Conservation (phyloP, 1,140 invertebrate species). For the Camponotus pennsylvanicus region DNA sequence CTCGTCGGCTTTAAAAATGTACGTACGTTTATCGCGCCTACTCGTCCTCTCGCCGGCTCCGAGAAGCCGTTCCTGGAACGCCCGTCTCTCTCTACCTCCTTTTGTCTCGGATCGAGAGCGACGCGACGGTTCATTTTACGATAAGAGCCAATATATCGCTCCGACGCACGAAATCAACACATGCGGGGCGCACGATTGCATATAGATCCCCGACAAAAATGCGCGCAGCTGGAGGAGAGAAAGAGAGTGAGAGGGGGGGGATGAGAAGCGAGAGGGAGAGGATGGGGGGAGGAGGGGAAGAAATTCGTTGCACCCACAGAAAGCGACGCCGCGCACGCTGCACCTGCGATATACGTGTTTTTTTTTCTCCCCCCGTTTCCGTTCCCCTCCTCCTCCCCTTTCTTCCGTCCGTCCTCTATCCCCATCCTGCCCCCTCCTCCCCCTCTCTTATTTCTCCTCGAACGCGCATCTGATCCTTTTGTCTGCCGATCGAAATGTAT, state of each 20-base stretch:
- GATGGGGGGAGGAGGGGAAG: not conserved
- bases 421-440: not conserved
- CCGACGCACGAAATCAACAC: slow-evolving; percentile 17
- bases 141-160: slow-evolving; percentile 9
- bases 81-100: not conserved
- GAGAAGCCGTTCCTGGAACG: not conserved
- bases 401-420: not conserved
- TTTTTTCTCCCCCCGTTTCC: not conserved
- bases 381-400: not conserved
- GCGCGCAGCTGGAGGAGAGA: not conserved
- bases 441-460: slow-evolving; percentile 19
- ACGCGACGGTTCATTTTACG: not conserved
- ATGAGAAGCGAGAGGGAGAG: no score
- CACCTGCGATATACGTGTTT: slow-evolving; percentile 52
- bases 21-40: not conserved
- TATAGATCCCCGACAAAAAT: no score
- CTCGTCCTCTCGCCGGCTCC: not conserved
- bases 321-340: not conserved
- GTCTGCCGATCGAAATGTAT: slow-evolving; percentile 27
- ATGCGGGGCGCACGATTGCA: not conserved
- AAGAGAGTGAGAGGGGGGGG: no score
- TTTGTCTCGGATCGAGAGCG: slow-evolving; percentile 29
- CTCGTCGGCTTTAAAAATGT: not conserved
- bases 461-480: slow-evolving; percentile 58
- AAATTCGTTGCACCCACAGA: slow-evolving; percentile 31